Evolutionary conservation across 2,888 invertebrate species (phyloP).

Genomic region (Lochmaea capreae): DNA sequence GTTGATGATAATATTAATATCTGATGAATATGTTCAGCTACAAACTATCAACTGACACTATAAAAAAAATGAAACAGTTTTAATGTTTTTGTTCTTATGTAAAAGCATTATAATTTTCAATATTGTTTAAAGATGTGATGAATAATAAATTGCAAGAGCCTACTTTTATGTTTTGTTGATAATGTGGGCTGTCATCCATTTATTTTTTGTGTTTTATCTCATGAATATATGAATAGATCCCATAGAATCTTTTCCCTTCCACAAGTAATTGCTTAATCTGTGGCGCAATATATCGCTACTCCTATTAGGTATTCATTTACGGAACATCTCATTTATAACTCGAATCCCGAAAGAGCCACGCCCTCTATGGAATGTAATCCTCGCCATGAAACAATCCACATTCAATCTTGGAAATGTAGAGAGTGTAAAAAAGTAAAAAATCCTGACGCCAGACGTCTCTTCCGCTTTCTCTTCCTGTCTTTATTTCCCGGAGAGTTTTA

Average conservation of each 20-base stretch:
- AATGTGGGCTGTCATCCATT: not conserved
- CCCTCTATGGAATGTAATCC: slow-evolving; percentile 34
- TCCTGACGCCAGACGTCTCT: slow-evolving; percentile 47
- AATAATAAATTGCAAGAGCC: not conserved
- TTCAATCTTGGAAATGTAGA: slow-evolving; percentile 51
- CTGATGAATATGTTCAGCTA: no score
- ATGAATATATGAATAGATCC: slow-evolving; percentile 36
- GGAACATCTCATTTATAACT: slow-evolving; percentile 43
- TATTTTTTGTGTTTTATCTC: slow-evolving; percentile 9
- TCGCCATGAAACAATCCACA: slow-evolving; percentile 43
- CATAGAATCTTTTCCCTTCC: slow-evolving; percentile 24
- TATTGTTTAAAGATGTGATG: no score
- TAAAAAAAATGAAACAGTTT: no score
- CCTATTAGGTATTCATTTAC: slow-evolving; percentile 43
- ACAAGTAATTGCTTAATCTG: slow-evolving; percentile 42
- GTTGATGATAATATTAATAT: no score
- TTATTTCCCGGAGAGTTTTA: slow-evolving; percentile 29
- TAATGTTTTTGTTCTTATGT: no score
- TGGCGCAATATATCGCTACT: slow-evolving; percentile 38
- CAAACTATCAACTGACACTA: no score
- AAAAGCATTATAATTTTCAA: no score
- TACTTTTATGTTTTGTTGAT: not conserved
- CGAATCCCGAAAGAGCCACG: slow-evolving; percentile 36
- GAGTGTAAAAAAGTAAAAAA: slow-evolving; percentile 54
- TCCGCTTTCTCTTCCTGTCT: slow-evolving; percentile 34